Conservation (phyloP, 2,888 invertebrate genomes). For the Amphimallon solstitiale region DNA sequence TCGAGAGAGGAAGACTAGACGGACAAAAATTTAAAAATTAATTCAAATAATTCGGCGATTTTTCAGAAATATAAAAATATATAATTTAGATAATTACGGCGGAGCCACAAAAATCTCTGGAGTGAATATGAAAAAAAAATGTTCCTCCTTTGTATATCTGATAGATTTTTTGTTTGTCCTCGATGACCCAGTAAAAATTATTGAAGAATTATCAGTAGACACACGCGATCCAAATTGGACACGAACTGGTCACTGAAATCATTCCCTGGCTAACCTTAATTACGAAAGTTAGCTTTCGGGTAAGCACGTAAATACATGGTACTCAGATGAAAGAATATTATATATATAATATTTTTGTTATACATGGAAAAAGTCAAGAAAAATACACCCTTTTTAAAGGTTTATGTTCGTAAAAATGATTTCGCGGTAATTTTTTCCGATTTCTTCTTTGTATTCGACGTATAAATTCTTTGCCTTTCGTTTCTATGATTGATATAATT, state of each 20-base stretch:
- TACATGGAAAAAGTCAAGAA: neutral
- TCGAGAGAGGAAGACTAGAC: constrained; percentile 43
- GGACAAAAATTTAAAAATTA: constrained; percentile 51
- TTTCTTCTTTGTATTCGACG: too few relatives aligned
- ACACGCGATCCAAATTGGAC: constrained; percentile 58
- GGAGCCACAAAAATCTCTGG: constrained; percentile 26
- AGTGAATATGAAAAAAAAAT: constrained; percentile 52
- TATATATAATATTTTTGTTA: too few relatives aligned
- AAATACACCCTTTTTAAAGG: too few relatives aligned
- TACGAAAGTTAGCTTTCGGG: constrained; percentile 37
- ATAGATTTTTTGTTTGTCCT: constrained; percentile 52
- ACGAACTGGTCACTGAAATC: constrained; percentile 51
- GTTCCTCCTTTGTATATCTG: constrained; percentile 45
- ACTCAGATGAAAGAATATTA: neutral
- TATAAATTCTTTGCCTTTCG: too few relatives aligned
- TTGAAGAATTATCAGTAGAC: constrained; percentile 56
- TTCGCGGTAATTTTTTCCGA: too few relatives aligned
- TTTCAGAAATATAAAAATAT: constrained; percentile 55
- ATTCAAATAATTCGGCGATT: constrained; percentile 55
- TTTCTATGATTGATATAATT: too few relatives aligned
- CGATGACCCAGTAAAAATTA: constrained; percentile 59
- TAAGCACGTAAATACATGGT: constrained; percentile 23
- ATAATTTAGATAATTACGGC: constrained; percentile 59
- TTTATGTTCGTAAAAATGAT: too few relatives aligned
- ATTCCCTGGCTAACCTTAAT: constrained; percentile 39